phyloP scores from a whole-genome alignment of 2,888 invertebrate species.

The Nipponacmea schrenckii region DNA sequence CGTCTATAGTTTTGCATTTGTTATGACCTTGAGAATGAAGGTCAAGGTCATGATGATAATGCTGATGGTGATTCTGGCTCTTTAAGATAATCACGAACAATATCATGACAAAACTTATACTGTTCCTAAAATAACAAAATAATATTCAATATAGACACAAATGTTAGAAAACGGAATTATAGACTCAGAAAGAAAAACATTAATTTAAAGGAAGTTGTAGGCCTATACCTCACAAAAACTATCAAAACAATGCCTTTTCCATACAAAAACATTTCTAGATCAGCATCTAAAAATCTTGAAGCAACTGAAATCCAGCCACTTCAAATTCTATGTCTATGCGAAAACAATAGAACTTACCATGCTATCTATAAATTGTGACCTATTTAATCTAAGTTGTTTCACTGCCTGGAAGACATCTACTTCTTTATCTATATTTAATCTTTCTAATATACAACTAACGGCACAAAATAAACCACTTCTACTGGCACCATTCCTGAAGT shows the following conservation, averaged over 20 bases:
- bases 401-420: conserved; percentile 66
- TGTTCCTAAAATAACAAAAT: conserved; percentile 66
- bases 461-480: conserved; percentile 64
- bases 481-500: conserved; percentile 61
- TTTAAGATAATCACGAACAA: conserved; percentile 66
- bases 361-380: conserved; percentile 61
- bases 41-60: conserved; percentile 13
- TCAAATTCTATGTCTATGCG: conserved; percentile 74
- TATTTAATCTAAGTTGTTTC: conserved; percentile 62
- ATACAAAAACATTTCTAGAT: neutral
- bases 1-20: too few relatives aligned
- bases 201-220: too few relatives aligned
- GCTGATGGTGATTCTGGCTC: conserved; percentile 26
- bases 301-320: neutral
- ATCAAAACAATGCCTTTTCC: too few relatives aligned
- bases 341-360: conserved; percentile 72
- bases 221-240: neutral
- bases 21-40: too few relatives aligned
- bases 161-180: conserved; percentile 12
- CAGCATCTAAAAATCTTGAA: neutral
- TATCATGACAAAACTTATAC: conserved; percentile 69
- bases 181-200: neutral
- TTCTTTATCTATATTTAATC: conserved; percentile 62
- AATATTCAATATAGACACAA: neutral
- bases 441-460: conserved; percentile 60